Evolutionary conservation across 2,113 vertebrate genomes (phyloP), one percentile per base, ranked within the genome.

Genomic region (Synchiropus splendidus): DNA sequence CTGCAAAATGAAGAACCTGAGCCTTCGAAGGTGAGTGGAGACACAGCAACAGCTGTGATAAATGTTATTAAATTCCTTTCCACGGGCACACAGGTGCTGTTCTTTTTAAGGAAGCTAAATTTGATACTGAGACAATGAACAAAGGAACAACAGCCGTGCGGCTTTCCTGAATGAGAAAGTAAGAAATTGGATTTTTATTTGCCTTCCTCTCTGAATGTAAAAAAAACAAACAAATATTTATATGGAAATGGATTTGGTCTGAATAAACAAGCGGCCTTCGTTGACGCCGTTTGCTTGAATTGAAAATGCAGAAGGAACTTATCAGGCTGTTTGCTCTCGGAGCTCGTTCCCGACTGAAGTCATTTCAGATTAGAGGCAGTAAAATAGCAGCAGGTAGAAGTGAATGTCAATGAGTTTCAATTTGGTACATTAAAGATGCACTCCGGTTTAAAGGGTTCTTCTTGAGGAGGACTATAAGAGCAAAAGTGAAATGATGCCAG

Each of bases 221-320:
- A 58, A 67, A 65, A 56, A 46, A 53, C 54, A 63, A 70, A 58
- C 64, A 61, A 51, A 61, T 35, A 70, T 79, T 66, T 70, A 70
- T 70, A 79, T 77, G 74, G 68, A 77, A 73, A 79, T 77, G 41
- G 68, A 64, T 49, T 63, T 30, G 48, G 48, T n/a, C n/a, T n/a
- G 71, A 72, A 72, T 72, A 65, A 65, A 74, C 68, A 64, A 74
- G 48, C 41, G 3, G 18, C 16, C 12, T 45, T 46, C 66, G 58
- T 39, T 47, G 36, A 40, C 36, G 34, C 21, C 53, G 41, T 75
- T 60, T 72, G 45, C 59, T 52, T 61, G 42, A 46, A 44, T 66
- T 58, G 58, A 15, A 47, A 66, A 47, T 50, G 45, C 39, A 37
- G 37, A 54, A 18, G 47, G 17, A 64, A 67, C 63, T 64, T 39